These are phyloP conservation scores for Melozone crissalis DNA, from an alignment of 2,113 vertebrate species.

Conservation along the genomic window DNA sequence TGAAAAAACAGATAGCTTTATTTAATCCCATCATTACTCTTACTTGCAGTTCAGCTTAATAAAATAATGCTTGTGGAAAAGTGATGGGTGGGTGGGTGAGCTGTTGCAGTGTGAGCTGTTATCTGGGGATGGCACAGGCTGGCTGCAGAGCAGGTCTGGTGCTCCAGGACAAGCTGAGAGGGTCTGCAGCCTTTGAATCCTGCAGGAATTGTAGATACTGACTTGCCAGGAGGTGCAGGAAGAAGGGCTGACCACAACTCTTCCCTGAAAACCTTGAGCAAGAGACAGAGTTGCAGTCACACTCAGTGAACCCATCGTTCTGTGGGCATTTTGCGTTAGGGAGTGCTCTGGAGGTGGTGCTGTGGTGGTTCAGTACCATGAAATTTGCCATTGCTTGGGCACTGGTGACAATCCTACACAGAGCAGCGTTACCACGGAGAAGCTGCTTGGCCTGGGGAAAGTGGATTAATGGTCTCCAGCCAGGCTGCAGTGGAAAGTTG, in stretches of 20 bases:
- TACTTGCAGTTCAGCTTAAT: constrained; percentile 13
- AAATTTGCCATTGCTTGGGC: not conserved
- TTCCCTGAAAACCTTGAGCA: not conserved
- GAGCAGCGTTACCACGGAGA: not conserved
- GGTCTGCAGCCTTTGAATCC: not conserved
- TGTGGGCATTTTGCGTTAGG: not conserved
- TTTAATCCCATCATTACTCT: not conserved
- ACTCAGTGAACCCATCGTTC: not conserved
- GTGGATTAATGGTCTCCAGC: not conserved
- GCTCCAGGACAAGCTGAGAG: not conserved
- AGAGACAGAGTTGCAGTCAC: accelerated
- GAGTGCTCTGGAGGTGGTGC: not conserved
- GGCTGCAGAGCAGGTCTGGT: not conserved
- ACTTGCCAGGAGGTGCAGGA: not conserved
- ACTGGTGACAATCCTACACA: not conserved
- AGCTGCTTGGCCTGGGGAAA: not conserved
- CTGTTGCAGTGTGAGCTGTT: not conserved
- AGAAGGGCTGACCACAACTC: not conserved
- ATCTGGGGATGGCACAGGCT: not conserved
- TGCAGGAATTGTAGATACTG: not conserved
- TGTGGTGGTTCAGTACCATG: not conserved
- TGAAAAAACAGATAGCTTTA: not conserved
- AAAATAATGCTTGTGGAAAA: constrained; percentile 1
- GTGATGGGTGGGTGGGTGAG: not conserved
- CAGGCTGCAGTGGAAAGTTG: constrained; percentile 51